phyloP scores from a whole-genome alignment of 2,888 invertebrate genomes.

The Trachelus tabidus region DNA sequence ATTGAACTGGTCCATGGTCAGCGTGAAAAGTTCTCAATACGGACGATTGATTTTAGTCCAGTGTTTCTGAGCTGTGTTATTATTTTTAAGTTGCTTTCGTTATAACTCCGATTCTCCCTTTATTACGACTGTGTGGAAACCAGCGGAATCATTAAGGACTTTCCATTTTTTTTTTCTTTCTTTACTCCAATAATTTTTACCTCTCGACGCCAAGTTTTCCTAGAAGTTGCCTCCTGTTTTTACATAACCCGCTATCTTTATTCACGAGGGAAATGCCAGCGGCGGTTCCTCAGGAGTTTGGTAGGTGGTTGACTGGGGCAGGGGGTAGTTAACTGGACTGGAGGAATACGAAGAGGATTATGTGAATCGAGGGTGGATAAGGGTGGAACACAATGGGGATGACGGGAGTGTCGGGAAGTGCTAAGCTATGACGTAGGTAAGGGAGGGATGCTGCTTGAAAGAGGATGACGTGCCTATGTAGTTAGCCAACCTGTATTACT shows the following conservation, averaged over 20 bases:
- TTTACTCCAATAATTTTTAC: constrained; percentile 1
- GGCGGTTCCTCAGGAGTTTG: constrained; percentile 10
- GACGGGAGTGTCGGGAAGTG: constrained; percentile 24
- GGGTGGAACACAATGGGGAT: neutral
- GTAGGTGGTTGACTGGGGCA: constrained; percentile 12
- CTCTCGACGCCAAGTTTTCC: constrained; percentile 5
- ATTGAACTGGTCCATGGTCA: no score
- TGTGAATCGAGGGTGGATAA: constrained; percentile 16
- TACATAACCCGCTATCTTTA: constrained; percentile 30
- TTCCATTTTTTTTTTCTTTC: neutral
- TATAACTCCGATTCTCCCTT: no score
- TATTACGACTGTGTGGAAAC: no score
- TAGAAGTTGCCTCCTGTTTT: neutral
- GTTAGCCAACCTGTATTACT: no score
- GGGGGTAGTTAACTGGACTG: neutral
- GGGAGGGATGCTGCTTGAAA: no score
- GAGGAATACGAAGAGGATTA: constrained; percentile 16
- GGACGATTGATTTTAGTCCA: no score
- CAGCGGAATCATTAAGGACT: neutral
- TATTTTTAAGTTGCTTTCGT: no score
- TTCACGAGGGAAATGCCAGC: constrained; percentile 30
- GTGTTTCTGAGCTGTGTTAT: no score
- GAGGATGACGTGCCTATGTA: no score
- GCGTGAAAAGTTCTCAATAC: no score
- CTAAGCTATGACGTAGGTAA: constrained; percentile 3